phyloP scores from a whole-genome alignment of 2,113 vertebrate genomes.

The Anser cygnoides region DNA sequence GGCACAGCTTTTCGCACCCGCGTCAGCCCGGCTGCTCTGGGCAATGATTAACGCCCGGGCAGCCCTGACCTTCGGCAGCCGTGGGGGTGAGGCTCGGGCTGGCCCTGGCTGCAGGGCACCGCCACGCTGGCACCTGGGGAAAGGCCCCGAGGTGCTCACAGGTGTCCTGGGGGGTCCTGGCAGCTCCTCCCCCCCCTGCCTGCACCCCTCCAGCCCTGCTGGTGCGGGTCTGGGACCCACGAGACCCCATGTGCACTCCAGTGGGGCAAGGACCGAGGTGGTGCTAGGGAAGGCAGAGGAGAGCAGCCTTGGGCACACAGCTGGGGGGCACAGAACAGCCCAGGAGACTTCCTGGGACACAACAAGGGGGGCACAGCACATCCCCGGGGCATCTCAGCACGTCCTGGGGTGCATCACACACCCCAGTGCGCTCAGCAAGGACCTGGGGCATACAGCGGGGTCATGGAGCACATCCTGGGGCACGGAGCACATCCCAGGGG shows the following conservation, averaged over 20 bases:
- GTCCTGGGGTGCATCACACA: neutral
- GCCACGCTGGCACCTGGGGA: rapidly evolving
- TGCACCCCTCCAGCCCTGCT: neutral
- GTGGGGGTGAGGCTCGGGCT: neutral
- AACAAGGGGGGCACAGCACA: neutral
- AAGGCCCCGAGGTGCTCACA: neutral
- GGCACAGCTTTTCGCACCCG: neutral
- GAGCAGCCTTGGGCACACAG: neutral
- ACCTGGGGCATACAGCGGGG: neutral
- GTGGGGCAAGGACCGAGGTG: neutral
- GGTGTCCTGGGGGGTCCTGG: rapidly evolving
- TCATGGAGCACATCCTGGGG: too few species aligned
- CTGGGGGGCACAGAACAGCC: neutral
- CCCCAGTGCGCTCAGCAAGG: neutral
- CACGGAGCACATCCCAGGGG: too few species aligned
- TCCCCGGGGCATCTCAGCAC: neutral
- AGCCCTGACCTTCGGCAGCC: neutral
- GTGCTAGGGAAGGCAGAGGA: neutral
- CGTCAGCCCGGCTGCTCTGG: neutral
- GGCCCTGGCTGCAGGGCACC: neutral
- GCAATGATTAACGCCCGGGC: neutral
- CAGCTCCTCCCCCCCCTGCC: neutral
- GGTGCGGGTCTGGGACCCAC: rapidly evolving
- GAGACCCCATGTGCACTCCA: neutral
- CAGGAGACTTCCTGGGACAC: neutral